Conservation (phyloP, 2,797 vertebrate species). For the Coranthus polyacanthus region DNA sequence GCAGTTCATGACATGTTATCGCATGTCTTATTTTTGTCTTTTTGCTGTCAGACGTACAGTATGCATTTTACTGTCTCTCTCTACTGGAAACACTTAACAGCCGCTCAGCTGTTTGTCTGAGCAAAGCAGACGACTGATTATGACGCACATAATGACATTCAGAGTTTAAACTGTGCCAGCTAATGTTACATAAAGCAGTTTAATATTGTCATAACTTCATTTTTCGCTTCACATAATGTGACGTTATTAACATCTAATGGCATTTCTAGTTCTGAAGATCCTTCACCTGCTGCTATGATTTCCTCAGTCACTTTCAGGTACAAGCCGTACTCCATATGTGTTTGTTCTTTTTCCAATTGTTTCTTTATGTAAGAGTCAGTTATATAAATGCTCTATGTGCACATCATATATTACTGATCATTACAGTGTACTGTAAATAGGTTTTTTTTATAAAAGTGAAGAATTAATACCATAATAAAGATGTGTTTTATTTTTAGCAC, state of each 20-base stretch:
- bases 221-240: conserved; percentile 31
- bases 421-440: conserved; percentile 69
- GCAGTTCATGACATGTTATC: conserved; percentile 39
- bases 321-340: conserved; percentile 15
- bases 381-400: conserved; percentile 45
- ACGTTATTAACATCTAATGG: conserved; percentile 42
- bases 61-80: conserved; percentile 39
- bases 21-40: conserved; percentile 27
- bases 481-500: conserved; percentile 82
- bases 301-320: conserved; percentile 63
- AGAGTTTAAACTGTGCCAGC: conserved; percentile 47
- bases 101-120: conserved; percentile 17
- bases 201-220: conserved; percentile 24
- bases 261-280: conserved; percentile 61
- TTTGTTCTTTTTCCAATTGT: conserved; percentile 46
- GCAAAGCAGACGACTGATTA: conserved; percentile 23
- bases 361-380: conserved; percentile 50
- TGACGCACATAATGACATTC: conserved; percentile 33
- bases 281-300: conserved; percentile 74
- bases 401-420: conserved; percentile 54
- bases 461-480: conserved; percentile 83
- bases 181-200: conserved; percentile 48
- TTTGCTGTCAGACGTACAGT: conserved; percentile 10
- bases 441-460: conserved; percentile 67
- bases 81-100: conserved; percentile 12